Conservation (phyloP, 2,888 invertebrate genomes). For the Coremacera marginata region DNA sequence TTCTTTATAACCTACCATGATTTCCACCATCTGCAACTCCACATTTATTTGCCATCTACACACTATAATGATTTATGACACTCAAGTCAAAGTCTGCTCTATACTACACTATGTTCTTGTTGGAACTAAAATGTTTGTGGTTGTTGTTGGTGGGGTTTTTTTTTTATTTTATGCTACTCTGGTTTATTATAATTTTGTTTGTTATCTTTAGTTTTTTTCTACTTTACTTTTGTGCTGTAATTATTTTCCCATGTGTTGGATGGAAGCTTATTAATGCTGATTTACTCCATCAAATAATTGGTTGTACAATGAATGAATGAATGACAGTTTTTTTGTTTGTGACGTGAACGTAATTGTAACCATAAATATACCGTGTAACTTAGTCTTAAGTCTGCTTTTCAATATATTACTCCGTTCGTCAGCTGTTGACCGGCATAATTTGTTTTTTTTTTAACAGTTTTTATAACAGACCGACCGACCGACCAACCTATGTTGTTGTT, state of each 20-base stretch:
- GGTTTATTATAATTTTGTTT: neutral
- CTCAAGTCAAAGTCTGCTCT: constrained; percentile 40
- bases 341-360: too few species aligned
- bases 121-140: neutral
- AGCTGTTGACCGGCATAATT: too few species aligned
- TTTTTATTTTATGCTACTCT: neutral
- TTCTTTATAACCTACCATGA: neutral
- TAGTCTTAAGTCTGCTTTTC: too few species aligned
- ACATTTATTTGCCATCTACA: neutral
- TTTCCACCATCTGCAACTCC: neutral
- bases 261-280: neutral
- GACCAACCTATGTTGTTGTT: neutral
- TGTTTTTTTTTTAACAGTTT: neutral
- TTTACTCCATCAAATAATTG: neutral
- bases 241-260: neutral
- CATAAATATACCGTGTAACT: too few species aligned
- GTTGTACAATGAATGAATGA: too few species aligned
- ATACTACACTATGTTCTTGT: neutral
- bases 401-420: too few species aligned
- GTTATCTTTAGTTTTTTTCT: constrained; percentile 6
- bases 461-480: neutral
- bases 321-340: too few species aligned
- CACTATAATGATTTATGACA: constrained; percentile 37
- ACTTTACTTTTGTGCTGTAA: neutral
- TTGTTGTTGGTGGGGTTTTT: too few species aligned